Evolutionary conservation across 1,140 invertebrate genomes (phyloP).

Genomic region (Saccostrea cuccullata): DNA sequence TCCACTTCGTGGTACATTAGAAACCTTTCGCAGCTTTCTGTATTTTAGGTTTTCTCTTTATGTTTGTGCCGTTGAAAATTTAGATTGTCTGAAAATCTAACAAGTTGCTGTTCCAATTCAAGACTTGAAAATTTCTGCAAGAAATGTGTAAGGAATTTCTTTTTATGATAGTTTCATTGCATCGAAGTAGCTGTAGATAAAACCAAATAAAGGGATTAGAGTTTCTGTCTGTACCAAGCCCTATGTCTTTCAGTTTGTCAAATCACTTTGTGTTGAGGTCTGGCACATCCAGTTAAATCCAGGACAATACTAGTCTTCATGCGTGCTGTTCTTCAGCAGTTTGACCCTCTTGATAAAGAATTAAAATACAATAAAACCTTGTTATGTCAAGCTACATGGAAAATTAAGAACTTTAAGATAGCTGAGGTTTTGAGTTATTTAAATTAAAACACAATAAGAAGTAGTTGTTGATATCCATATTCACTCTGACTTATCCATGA

Average conservation of each 20-base stretch:
- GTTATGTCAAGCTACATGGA: too few species aligned
- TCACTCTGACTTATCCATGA: too few species aligned
- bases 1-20: too few species aligned
- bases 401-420: too few species aligned
- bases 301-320: neutral
- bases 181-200: neutral
- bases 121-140: neutral
- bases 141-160: neutral
- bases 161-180: neutral
- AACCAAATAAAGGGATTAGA: neutral
- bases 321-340: neutral
- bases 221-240: conserved; percentile 2
- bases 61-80: neutral
- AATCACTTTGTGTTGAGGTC: neutral
- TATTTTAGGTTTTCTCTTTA: neutral
- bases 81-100: neutral
- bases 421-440: too few species aligned
- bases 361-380: neutral
- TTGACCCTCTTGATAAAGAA: neutral
- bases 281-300: neutral
- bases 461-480: too few species aligned
- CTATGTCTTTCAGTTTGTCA: conserved; percentile 16
- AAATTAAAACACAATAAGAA: too few species aligned
- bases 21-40: neutral
- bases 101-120: neutral